Conservation (phyloP, 2,113 vertebrate species). For the Falco punctatus region DNA sequence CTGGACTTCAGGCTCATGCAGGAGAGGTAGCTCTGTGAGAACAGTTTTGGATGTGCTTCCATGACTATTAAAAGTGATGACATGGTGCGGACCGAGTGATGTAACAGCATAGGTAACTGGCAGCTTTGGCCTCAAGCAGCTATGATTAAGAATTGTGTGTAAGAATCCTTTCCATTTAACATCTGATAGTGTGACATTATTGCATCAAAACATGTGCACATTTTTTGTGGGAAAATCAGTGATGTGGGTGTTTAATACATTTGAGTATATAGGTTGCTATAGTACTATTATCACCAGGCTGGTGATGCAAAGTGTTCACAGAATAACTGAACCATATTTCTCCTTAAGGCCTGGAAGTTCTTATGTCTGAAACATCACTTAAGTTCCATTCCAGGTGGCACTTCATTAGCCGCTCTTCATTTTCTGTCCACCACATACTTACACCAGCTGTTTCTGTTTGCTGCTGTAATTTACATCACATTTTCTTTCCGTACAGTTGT, state of each 20-base stretch:
- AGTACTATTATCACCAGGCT: neutral
- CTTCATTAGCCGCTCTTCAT: slow-evolving; percentile 42
- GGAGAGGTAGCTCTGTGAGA: neutral
- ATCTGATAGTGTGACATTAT: neutral
- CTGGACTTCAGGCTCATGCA: neutral
- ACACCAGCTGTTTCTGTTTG: slow-evolving; percentile 50
- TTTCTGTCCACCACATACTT: slow-evolving; percentile 52
- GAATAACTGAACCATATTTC: neutral
- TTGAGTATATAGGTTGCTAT: neutral
- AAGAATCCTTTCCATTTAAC: neutral
- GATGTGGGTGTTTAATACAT: neutral
- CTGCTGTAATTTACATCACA: slow-evolving; percentile 62
- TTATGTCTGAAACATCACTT: slow-evolving; percentile 5
- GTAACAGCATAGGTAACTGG: neutral
- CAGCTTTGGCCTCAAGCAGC: neutral
- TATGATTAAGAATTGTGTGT: neutral
- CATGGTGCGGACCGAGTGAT: neutral
- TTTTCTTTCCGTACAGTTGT: slow-evolving; percentile 43
- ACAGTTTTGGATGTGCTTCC: neutral
- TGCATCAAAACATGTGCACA: neutral
- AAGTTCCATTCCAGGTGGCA: slow-evolving; percentile 28
- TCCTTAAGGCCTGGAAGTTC: slow-evolving; percentile 1
- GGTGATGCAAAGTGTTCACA: neutral
- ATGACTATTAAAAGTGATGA: neutral
- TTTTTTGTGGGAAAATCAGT: neutral